Base-by-base conservation (phyloP, 1,140 invertebrate species). In the Bombus haemorrhoidalis region DNA sequence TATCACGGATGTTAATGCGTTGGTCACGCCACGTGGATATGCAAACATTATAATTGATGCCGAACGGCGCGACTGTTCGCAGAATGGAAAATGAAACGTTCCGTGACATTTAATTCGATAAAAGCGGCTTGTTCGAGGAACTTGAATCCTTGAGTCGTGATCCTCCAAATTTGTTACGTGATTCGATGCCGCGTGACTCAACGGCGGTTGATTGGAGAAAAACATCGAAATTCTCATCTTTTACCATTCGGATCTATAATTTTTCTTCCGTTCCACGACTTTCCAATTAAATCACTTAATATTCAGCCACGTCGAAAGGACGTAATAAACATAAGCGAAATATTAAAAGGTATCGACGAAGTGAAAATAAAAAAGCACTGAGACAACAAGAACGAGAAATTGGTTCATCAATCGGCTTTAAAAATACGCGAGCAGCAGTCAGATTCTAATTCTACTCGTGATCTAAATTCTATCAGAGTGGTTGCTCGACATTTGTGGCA, bases 391-490 rank as follows among this genome's bases (percentile, higher is more conserved):
- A 80, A 80, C 1, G 53, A 79, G 39, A 57, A 53, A 53, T 81
- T 34, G 69, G 34, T 81, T 37, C 43, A 43, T 81, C 43, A 71
- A 85, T 75, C 62, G 28, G 25, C 39, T 81, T 81, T 85, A 85
- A 81, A 85, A 87, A 85, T 82, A 82, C 82, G 12, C 81, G 25
- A 78, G 43, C 86, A 41, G 10, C 32, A 39, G 22, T 47, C 2
- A 12, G 68, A 22, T 73, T 87, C 83, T 84, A 87, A 85, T 64
- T 85, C 82, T 34, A 74, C 2, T 34, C 64, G 73, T 66, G 77
- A 76, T 85, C 83, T 76, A 73, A 81, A 87, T 87, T 76, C 83
- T 72, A 72, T 62, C 34, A 32, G 62, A n/a, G 5, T n/a, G 15
- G 10, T 8, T 57, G 28, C 25, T 47, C 32, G 69, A n/a, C n/a